A percentile compares a stretch with the other conserved stretches of the same genome.
phyloP scores from a whole-genome alignment of 2,113 vertebrate species.

The Charina bottae region DNA sequence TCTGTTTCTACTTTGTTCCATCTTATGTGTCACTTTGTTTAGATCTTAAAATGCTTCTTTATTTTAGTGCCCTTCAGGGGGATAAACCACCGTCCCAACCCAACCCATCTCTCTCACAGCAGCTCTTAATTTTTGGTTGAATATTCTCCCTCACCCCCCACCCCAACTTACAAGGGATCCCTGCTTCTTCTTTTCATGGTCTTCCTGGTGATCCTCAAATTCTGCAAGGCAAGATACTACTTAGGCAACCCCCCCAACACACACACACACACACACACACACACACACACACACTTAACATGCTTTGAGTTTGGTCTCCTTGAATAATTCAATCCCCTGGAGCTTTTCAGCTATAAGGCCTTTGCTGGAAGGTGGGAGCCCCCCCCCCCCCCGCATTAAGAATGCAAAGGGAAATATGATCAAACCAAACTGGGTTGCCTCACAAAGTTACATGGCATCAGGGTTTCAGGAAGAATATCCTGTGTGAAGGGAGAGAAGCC shows the following conservation, averaged over 20 bases:
- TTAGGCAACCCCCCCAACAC: not conserved
- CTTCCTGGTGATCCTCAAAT: not conserved
- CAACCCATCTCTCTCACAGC: not conserved
- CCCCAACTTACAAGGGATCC: not conserved
- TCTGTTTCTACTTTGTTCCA: too few species aligned
- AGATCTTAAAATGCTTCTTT: too few species aligned
- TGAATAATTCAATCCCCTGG: conserved; percentile 7
- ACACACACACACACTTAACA: not conserved
- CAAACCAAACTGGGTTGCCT: not conserved
- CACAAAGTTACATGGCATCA: not conserved
- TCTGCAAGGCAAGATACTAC: not conserved
- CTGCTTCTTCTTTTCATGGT: not conserved
- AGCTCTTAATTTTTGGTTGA: not conserved
- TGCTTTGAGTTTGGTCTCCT: not conserved
- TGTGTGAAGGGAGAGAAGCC: not conserved
- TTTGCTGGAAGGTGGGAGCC: not conserved
- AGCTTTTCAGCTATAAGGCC: not conserved
- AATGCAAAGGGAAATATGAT: not conserved
- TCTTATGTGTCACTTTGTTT: too few species aligned
- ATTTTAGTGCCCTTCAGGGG: too few species aligned
- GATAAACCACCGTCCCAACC: not conserved
- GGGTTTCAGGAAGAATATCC: not conserved
- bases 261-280: not conserved
- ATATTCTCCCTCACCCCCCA: not conserved
- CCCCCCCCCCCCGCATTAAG: not conserved